These are phyloP conservation scores for Perizoma flavofasciatum DNA, from an alignment of 2,888 invertebrate species.

Conservation along the genomic window DNA sequence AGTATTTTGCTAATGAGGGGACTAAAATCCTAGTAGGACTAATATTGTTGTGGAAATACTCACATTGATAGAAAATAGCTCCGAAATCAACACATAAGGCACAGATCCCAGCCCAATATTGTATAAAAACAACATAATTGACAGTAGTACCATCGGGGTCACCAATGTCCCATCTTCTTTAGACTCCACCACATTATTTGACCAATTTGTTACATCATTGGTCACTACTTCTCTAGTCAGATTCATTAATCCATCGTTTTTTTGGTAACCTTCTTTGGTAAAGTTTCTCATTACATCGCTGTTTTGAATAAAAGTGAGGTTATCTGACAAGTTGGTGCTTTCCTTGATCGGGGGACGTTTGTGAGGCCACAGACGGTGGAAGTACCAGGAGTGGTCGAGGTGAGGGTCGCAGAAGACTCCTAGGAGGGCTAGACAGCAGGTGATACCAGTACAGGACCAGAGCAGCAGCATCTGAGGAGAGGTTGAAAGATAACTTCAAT, in stretches of 20 bases:
- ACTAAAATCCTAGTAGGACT: too few relatives aligned
- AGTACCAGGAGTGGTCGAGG: slow-evolving; percentile 66
- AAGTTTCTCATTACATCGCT: slow-evolving; percentile 11
- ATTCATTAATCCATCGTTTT: slow-evolving; percentile 34
- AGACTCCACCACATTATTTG: slow-evolving; percentile 41
- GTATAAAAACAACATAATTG: slow-evolving; percentile 69
- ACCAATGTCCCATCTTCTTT: slow-evolving; percentile 53
- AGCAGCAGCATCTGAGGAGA: slow-evolving; percentile 65
- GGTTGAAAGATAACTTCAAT: background rate
- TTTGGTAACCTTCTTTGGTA: slow-evolving; percentile 34
- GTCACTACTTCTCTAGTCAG: slow-evolving; percentile 49
- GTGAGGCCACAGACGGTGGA: slow-evolving; percentile 62
- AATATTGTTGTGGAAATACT: slow-evolving; percentile 46
- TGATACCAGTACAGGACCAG: slow-evolving; percentile 75
- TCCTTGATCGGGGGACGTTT: slow-evolving; percentile 38
- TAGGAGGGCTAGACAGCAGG: slow-evolving; percentile 68
- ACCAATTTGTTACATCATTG: slow-evolving; percentile 43
- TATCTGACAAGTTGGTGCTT: slow-evolving; percentile 38
- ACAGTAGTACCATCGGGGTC: slow-evolving; percentile 68
- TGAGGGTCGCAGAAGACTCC: slow-evolving; percentile 76
- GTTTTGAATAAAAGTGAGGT: slow-evolving; percentile 26
- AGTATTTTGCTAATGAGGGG: too few relatives aligned
- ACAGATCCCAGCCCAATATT: slow-evolving; percentile 78
- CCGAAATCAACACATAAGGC: slow-evolving; percentile 76
- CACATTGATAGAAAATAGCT: slow-evolving; percentile 72